These are phyloP conservation scores for Archocentrus centrarchus DNA, from an alignment of 2,113 vertebrate genomes.

Conservation along the genomic window DNA sequence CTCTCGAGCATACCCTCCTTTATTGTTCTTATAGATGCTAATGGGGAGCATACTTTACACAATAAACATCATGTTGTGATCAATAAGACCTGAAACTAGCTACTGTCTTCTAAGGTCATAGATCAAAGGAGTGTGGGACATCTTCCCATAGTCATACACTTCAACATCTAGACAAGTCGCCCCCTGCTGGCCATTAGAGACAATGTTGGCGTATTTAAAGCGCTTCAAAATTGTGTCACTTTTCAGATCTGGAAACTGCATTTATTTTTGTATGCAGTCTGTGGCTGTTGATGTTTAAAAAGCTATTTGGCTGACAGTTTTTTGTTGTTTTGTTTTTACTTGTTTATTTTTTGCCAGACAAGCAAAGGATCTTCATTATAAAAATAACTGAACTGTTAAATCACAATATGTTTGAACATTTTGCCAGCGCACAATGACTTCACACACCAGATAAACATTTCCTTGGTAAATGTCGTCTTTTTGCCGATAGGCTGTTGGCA, in stretches of 20 bases:
- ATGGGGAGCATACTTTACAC: too few species aligned
- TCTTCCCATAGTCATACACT: too few species aligned
- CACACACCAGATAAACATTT: background rate
- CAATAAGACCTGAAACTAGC: too few species aligned
- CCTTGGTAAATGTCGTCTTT: background rate
- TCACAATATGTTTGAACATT: background rate
- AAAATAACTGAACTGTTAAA: slow-evolving; percentile 1
- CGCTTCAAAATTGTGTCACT: background rate
- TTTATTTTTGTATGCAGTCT: background rate
- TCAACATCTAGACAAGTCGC: too few species aligned
- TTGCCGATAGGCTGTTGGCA: background rate
- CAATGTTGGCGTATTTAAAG: background rate
- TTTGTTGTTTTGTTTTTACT: background rate
- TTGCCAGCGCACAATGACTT: background rate
- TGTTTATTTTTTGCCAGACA: background rate
- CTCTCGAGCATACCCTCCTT: too few species aligned
- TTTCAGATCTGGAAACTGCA: background rate
- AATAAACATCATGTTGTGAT: too few species aligned
- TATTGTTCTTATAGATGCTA: too few species aligned
- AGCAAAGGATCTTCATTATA: background rate
- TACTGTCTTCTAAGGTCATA: too few species aligned
- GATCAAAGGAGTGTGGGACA: too few species aligned
- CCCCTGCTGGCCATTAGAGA: background rate
- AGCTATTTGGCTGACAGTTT: background rate
- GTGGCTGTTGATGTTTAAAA: background rate